phyloP scores from a whole-genome alignment of 2,797 vertebrate species.

The Threskiornis aethiopicus region DNA sequence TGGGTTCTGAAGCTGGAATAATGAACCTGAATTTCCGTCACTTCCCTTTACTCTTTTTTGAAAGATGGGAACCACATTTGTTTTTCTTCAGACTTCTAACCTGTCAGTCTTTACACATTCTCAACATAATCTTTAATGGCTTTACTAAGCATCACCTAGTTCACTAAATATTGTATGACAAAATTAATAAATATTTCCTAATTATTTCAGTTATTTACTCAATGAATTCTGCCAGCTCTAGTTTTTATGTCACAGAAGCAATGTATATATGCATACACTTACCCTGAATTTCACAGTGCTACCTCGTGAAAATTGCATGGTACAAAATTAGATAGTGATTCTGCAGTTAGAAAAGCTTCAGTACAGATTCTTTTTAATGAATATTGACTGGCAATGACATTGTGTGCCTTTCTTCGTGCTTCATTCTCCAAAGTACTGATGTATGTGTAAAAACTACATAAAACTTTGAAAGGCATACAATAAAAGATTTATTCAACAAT shows the following conservation, averaged over 20 bases:
- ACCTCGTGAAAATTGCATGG: background rate
- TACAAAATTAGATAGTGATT: background rate
- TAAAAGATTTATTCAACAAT: background rate
- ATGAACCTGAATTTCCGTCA: background rate
- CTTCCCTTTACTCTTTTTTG: background rate
- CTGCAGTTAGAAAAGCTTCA: background rate
- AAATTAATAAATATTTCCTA: background rate
- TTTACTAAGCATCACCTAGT: background rate
- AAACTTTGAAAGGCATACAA: background rate
- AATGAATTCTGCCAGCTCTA: background rate
- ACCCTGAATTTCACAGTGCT: background rate
- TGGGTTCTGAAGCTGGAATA: background rate
- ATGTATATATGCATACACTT: background rate
- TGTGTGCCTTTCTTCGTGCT: background rate
- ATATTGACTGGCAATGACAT: background rate
- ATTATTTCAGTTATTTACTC: background rate
- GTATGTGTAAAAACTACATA: background rate
- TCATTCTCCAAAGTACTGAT: background rate
- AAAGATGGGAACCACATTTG: background rate
- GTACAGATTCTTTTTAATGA: background rate
- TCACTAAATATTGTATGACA: background rate
- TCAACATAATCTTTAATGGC: background rate
- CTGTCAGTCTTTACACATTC: background rate
- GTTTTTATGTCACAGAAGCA: constrained; percentile 10
- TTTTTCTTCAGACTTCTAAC: background rate